Evolutionary conservation across 2,888 invertebrate species (phyloP).

Genomic region (Ypsolopha sequella): DNA sequence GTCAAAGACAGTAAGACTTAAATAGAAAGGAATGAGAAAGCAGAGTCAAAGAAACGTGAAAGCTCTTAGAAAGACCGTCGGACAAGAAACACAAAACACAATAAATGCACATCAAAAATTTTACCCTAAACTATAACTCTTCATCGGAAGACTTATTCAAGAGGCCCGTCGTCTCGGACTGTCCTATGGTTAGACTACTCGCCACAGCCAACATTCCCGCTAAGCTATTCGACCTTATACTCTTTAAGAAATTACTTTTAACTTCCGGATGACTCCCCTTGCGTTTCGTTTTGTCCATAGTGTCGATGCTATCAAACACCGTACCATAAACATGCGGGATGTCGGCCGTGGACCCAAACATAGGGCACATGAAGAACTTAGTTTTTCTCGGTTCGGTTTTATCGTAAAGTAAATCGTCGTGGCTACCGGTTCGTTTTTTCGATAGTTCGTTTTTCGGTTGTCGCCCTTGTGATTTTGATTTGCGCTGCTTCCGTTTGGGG

Average conservation of each 20-base stretch:
- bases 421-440: constrained; percentile 45
- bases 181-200: constrained; percentile 14
- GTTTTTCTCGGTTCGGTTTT: constrained; percentile 30
- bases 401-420: constrained; percentile 46
- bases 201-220: constrained; percentile 39
- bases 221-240: constrained; percentile 44
- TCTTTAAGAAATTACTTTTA: constrained; percentile 39
- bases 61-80: no score
- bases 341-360: constrained; percentile 57
- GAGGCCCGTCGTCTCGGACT: constrained; percentile 44
- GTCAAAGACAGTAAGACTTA: not conserved
- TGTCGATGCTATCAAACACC: constrained; percentile 50
- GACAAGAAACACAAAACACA: not conserved
- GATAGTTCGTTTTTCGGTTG: constrained; percentile 20
- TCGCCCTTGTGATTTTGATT: constrained; percentile 27
- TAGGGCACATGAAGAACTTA: constrained; percentile 65
- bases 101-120: not conserved
- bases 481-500: constrained; percentile 20
- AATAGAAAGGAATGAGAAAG: no score
- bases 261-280: constrained; percentile 33
- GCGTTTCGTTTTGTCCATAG: constrained; percentile 16
- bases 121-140: not conserved
- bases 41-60: no score
- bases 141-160: constrained; percentile 32
- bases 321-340: constrained; percentile 70